A percentile compares a stretch with the other conserved stretches of the same genome.
Evolutionary conservation across 2,113 vertebrate species (phyloP).

Genomic region (Lichenostomus cassidix): DNA sequence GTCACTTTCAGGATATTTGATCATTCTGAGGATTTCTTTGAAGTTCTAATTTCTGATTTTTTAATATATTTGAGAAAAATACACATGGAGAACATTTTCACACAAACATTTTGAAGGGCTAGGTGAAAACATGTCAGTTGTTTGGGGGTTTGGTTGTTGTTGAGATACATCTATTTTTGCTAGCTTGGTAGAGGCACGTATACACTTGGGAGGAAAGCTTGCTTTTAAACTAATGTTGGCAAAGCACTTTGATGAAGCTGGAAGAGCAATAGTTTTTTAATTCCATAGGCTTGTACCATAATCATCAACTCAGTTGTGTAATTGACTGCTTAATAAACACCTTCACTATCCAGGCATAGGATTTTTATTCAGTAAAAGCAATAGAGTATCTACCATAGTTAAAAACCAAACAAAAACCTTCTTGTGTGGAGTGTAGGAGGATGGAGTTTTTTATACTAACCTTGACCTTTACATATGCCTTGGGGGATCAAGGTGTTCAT

Average conservation of each 20-base stretch:
- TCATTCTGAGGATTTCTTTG: not conserved
- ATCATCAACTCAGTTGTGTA: not conserved
- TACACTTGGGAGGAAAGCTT: not conserved
- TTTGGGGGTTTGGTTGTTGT: not conserved
- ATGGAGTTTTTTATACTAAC: not conserved
- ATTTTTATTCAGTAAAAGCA: not conserved
- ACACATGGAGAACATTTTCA: not conserved
- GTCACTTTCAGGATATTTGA: not conserved
- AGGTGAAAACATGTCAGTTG: not conserved
- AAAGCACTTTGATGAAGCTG: not conserved
- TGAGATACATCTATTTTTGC: not conserved
- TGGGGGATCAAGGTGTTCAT: not conserved
- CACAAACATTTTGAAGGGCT: not conserved
- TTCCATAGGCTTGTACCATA: not conserved
- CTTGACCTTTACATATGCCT: constrained; percentile 8
- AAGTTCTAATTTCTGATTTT: not conserved
- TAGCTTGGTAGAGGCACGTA: not conserved
- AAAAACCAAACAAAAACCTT: not conserved
- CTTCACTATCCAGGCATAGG: not conserved
- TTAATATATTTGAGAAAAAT: not conserved
- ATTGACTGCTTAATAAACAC: not conserved
- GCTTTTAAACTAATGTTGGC: not conserved
- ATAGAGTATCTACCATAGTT: not conserved
- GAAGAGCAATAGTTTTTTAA: not conserved
- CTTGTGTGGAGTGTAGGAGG: constrained; percentile 6